These are phyloP conservation scores for Serranochromis macrocephalus DNA, from an alignment of 2,113 vertebrate genomes.

Conservation along the genomic window DNA sequence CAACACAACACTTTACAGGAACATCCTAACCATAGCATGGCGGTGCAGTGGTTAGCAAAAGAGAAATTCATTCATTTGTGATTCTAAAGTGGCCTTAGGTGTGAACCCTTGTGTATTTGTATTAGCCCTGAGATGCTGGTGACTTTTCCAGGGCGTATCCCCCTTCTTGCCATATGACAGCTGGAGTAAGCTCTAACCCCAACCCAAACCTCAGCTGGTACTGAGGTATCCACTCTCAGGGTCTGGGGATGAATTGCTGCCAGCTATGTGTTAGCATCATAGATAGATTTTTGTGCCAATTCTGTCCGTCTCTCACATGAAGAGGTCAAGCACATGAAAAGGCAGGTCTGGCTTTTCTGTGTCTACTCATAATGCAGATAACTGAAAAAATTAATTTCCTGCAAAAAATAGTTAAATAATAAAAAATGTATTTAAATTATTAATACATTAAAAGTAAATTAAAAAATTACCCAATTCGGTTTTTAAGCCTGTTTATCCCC, in stretches of 20 bases:
- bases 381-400: neutral
- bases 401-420: neutral
- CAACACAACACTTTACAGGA: neutral
- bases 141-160: rapidly evolving
- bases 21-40: neutral
- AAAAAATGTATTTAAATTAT: neutral
- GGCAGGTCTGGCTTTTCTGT: neutral
- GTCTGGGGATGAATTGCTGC: neutral
- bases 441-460: rapidly evolving
- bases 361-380: neutral
- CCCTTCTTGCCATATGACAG: neutral
- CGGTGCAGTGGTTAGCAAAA: neutral
- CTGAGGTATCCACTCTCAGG: neutral
- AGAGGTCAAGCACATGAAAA: neutral
- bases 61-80: neutral
- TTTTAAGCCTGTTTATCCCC: neutral
- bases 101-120: rapidly evolving
- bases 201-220: neutral
- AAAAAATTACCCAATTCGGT: rapidly evolving
- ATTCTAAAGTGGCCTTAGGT: neutral
- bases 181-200: neutral
- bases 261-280: neutral
- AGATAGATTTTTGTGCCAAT: neutral
- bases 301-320: neutral
- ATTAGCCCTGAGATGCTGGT: neutral